phyloP scores from a whole-genome alignment of 2,113 vertebrate species.

The Podocnemis expansa region DNA sequence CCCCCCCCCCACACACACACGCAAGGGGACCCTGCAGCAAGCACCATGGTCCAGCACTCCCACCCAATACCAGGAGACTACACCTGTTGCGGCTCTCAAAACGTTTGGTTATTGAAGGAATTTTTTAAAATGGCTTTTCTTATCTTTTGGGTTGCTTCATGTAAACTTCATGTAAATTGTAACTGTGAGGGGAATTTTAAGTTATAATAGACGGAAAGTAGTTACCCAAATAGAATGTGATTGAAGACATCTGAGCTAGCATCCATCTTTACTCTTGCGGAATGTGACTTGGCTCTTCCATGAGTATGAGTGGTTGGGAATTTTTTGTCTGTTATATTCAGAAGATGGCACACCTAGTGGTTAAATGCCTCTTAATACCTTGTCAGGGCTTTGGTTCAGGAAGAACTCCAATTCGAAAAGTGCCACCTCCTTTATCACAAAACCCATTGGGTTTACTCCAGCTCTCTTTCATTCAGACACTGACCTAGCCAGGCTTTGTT shows the following conservation, averaged over 20 bases:
- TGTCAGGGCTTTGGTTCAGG: slow-evolving; percentile 36
- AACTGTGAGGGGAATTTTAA: not conserved
- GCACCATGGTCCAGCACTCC: too few relatives aligned
- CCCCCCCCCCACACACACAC: too few relatives aligned
- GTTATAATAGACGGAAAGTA: not conserved
- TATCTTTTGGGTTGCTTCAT: too few relatives aligned
- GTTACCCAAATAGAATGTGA: not conserved
- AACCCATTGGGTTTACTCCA: slow-evolving; percentile 1
- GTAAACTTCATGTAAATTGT: not conserved
- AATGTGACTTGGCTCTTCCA: not conserved
- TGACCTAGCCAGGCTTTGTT: slow-evolving; percentile 64
- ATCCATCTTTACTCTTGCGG: not conserved
- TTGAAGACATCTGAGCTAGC: not conserved
- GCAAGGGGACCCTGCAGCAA: too few relatives aligned
- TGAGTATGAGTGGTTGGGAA: not conserved
- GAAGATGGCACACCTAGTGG: slow-evolving; percentile 15
- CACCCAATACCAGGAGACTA: too few relatives aligned
- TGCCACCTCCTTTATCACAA: slow-evolving; percentile 49
- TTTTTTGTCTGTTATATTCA: not conserved
- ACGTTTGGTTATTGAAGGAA: too few relatives aligned
- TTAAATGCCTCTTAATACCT: slow-evolving; percentile 43
- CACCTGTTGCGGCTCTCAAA: too few relatives aligned
- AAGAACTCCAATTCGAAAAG: slow-evolving; percentile 47
- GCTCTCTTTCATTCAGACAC: slow-evolving; percentile 52
- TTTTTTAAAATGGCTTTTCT: too few relatives aligned